Percentiles rank a stretch among this genome's conserved stretches.
phyloP scores from a whole-genome alignment of 2,113 vertebrate species.

The Calyptomena viridis region DNA sequence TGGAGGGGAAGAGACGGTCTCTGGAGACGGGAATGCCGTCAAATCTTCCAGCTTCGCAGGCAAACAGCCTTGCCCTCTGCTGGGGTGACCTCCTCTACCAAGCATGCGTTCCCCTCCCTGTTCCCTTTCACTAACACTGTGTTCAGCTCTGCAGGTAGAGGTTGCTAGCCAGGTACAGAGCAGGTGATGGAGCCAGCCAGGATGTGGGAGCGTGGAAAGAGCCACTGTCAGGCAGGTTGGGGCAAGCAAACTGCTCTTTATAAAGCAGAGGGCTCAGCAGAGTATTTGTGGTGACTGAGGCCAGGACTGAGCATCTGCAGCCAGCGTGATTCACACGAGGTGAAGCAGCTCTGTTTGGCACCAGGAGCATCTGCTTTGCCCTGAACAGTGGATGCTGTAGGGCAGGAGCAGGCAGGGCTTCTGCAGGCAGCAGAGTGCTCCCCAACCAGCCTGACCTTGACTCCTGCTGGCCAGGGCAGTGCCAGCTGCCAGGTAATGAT shows the following conservation, averaged over 20 bases:
- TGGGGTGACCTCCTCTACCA: not conserved
- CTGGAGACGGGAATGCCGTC: not conserved
- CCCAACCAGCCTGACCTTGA: not conserved
- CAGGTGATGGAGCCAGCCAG: not conserved
- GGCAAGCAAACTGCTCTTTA: not conserved
- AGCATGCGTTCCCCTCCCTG: not conserved
- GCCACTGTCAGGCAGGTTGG: not conserved
- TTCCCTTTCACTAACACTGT: not conserved
- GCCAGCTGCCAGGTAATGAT: not conserved
- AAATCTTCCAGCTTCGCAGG: constrained; percentile 43
- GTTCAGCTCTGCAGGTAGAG: not conserved
- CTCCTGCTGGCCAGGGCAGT: not conserved
- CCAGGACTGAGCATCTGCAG: not conserved
- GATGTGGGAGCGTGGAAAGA: not conserved
- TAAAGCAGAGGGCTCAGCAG: not conserved
- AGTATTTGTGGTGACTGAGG: not conserved
- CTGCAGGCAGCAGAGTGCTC: not conserved
- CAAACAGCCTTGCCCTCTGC: constrained; percentile 31
- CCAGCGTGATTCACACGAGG: not conserved
- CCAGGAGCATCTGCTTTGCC: not conserved
- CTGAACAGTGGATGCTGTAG: accelerated
- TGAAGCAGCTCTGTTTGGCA: not conserved
- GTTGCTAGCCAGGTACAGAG: not conserved
- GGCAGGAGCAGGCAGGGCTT: not conserved
- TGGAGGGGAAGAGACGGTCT: not conserved